Base-by-base conservation (phyloP, 2,797 vertebrate species). In the Gymnopithys bicolor region DNA sequence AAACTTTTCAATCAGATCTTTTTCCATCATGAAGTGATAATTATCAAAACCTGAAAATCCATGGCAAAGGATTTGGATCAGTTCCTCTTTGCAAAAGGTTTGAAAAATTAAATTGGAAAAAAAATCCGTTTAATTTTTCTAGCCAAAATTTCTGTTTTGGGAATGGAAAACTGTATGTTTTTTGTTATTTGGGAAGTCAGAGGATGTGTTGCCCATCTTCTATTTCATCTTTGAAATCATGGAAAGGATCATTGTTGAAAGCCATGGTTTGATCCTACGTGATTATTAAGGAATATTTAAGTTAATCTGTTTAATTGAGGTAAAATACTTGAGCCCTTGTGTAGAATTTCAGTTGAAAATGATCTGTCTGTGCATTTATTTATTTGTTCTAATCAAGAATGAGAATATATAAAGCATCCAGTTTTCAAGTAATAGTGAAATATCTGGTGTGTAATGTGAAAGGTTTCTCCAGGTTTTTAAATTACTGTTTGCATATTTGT, bases 61-160 rank as follows among this genome's bases (percentile, higher is more conserved):
- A 1, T 66, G 30, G 9, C 30, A 51, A 69, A 62, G 14, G 69
- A 49, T 15, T 22, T 22, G 3, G 22, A 39, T 12, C 41, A 37
- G 66, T 85, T 33, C 18, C 27, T 23, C 46, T 7, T 35, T 43
- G 10, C 5, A 39, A 55, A 35, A 48, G 0, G 1, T 27, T n/a
- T 45, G 55, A 80, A 43, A 37, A 64, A 37, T 30, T 6, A 33
- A 35, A 45, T 46, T 25, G 3, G 9, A 52, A 71, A 49, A 49
- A 41, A 6, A 3, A 12, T 2, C 1, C 0, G 6, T 37, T 58
- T 2, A 21, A 18, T 63, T 76, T 69, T 77, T 43, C 3, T 4
- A 24, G 60, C 19, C 25, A 53, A 79, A 90, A 43, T 10, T 75
- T 71, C 35, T 2, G 3, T 19, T 88, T 69, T 28, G 6, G 43